phyloP scores from a whole-genome alignment of 2,113 vertebrate species.

The Copsychus sechellarum region DNA sequence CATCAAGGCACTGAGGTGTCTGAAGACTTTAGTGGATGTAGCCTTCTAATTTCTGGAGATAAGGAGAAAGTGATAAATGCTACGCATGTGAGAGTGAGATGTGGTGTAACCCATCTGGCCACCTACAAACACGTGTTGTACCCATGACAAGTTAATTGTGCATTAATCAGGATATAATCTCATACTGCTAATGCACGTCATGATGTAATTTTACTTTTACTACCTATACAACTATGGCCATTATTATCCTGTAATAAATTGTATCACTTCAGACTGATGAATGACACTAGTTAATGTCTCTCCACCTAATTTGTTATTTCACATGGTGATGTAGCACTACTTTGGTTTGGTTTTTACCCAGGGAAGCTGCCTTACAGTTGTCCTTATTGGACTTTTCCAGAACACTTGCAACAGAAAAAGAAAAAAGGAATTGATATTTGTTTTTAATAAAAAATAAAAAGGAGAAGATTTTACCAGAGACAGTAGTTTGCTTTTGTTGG shows the following conservation, averaged over 20 bases:
- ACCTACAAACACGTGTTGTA: slow-evolving; percentile 39
- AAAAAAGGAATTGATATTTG: neutral
- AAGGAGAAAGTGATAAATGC: slow-evolving; percentile 37
- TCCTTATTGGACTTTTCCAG: neutral
- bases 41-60: neutral
- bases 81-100: neutral
- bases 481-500: neutral
- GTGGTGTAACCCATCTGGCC: slow-evolving; percentile 38
- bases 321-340: neutral
- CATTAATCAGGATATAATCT: slow-evolving; percentile 68
- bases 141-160: slow-evolving; percentile 63
- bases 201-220: slow-evolving; percentile 65
- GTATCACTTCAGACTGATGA: slow-evolving; percentile 47
- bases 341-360: neutral
- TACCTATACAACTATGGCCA: slow-evolving; percentile 24
- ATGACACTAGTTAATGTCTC: slow-evolving; percentile 34
- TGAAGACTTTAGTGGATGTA: neutral
- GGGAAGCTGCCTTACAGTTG: neutral
- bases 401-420: neutral
- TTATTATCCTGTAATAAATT: slow-evolving; percentile 57
- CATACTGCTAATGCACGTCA: slow-evolving; percentile 55
- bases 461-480: neutral
- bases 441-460: neutral
- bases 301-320: slow-evolving; percentile 30
- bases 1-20: neutral